A percentile compares a stretch with the other conserved stretches of the same genome.
Evolutionary conservation across 2,888 invertebrate genomes (phyloP).

Genomic region (Himalopsyche japonica): DNA sequence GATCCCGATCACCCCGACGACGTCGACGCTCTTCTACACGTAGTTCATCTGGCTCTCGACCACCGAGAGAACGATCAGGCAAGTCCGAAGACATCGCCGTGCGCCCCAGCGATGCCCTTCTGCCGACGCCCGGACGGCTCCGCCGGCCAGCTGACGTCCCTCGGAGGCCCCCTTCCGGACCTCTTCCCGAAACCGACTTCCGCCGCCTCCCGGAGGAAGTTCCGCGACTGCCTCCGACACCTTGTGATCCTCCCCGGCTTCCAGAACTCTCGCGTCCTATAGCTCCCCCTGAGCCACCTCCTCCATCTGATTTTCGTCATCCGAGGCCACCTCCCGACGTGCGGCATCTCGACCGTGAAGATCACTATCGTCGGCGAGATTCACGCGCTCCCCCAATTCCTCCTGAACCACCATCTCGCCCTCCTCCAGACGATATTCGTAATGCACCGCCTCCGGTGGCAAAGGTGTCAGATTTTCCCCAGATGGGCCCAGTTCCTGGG

Average conservation of each 20-base stretch:
- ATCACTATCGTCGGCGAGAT: constrained; percentile 7
- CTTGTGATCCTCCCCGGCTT: neutral
- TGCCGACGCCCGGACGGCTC: constrained; percentile 42
- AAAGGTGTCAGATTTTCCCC: constrained; percentile 20
- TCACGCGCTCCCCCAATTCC: constrained; percentile 5
- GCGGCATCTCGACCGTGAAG: neutral
- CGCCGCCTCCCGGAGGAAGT: constrained; percentile 41
- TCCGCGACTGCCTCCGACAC: neutral
- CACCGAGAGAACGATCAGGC: constrained; percentile 50
- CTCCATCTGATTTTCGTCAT: constrained; percentile 18
- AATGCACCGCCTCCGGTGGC: constrained; percentile 7
- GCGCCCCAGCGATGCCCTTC: constrained; percentile 46
- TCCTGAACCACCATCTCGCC: constrained; percentile 6
- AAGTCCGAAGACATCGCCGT: constrained; percentile 51
- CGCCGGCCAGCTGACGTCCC: constrained; percentile 9
- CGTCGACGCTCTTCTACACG: constrained; percentile 33
- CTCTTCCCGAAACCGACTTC: constrained; percentile 36
- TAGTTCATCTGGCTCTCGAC: constrained; percentile 31
- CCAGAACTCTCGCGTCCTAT: neutral
- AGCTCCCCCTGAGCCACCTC: constrained; percentile 46
- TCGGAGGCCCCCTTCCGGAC: constrained; percentile 4
- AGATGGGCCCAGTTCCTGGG: neutral
- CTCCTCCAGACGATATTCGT: neutral
- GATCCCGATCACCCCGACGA: constrained; percentile 38
- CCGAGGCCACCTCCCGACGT: constrained; percentile 11